Percentiles rank a stretch among this genome's conserved stretches.
These are phyloP conservation scores for Pseudopodoces humilis DNA, from an alignment of 2,113 vertebrate species.

Conservation along the genomic window DNA sequence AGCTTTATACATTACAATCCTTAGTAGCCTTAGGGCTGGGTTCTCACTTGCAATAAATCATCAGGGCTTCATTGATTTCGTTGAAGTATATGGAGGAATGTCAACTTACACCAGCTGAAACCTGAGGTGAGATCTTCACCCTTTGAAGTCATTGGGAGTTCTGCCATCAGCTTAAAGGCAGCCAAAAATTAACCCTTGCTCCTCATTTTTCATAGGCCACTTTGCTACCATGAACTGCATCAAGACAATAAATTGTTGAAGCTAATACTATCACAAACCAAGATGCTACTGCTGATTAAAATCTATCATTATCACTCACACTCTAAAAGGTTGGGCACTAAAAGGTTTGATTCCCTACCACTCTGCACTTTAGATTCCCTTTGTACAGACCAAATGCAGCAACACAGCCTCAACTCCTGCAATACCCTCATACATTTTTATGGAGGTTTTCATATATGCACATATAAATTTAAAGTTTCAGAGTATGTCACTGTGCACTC, in stretches of 20 bases:
- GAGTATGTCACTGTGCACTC: background rate
- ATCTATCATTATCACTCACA: background rate
- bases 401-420: background rate
- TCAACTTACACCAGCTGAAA: conserved; percentile 23
- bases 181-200: conserved; percentile 37
- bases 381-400: background rate
- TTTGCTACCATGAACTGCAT: background rate
- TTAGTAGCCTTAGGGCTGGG: conserved; percentile 39
- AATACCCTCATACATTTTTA: background rate
- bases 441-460: background rate
- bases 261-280: background rate
- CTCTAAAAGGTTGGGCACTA: background rate
- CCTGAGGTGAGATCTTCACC: conserved; percentile 14
- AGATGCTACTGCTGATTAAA: conserved; percentile 1
- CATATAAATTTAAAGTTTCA: background rate
- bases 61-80: conserved; percentile 35
- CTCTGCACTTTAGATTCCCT: background rate
- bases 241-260: background rate
- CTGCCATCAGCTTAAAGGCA: conserved; percentile 17
- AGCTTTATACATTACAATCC: conserved; percentile 44
- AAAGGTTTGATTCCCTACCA: background rate
- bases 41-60: conserved; percentile 56
- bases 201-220: background rate
- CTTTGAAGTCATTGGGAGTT: background rate
- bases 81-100: conserved; percentile 30